Evolutionary conservation across 2,113 vertebrate genomes (phyloP), one percentile per base, ranked within the genome.

Genomic region (Benitochromis conjunctus): DNA sequence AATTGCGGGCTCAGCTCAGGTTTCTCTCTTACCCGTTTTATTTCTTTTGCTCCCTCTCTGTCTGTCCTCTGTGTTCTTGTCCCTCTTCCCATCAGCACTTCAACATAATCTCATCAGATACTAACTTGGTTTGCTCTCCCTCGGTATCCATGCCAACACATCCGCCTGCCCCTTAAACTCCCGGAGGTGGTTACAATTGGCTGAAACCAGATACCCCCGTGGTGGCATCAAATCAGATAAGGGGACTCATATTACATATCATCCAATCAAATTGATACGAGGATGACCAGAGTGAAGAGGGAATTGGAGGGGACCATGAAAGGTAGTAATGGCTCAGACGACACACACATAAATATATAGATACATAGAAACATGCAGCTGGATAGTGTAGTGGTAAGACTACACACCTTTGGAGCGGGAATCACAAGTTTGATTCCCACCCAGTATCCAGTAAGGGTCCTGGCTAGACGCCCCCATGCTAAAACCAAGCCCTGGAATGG

Each of bases 111-210:
- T 93, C 93, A 94, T 95, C 93, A 94, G 82, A 85, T 41, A 62
- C 93, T 92, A 95, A 95, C 93, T 95, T 93, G 57, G 91, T 95
- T 94, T 95, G 86, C 83, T 81, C 87, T 86, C 87, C 88, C 90
- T 89, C 87, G 64, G 92, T 95, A 95, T 96, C 95, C 94, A 94
- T 95, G 94, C 92, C 93, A 94, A 95, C 94, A 95, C 94, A 95
- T 95, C 94, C 94, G 92, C 85, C 87, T 88, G 87, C 87, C 92
- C 92, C 92, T 82, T 54, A 84, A 91, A 84, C 64, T 91, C 94
- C 94, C 92, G 92, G 94, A 95, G 94, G 94, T 95, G 95, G 92
- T 94, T 94, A 93, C 92, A 94, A 94, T 91, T 92, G 94, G 93
- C 92, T 91, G 94, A 89, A 94, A 96, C 89, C 91, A 89, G 93